phyloP scores from a whole-genome alignment of 2,888 invertebrate genomes.

The Urechis unicinctus region DNA sequence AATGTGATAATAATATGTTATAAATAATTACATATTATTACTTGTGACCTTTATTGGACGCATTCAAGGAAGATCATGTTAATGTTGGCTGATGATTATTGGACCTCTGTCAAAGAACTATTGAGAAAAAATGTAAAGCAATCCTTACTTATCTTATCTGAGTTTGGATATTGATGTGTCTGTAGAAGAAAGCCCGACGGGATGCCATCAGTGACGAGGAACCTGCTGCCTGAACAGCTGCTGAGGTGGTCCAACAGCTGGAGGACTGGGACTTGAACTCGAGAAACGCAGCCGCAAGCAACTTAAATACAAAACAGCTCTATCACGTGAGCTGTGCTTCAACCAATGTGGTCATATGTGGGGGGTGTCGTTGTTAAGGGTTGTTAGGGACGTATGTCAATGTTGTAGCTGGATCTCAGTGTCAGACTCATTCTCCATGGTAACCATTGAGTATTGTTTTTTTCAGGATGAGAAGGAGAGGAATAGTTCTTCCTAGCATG shows the following conservation, averaged over 20 bases:
- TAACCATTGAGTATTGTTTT: neutral
- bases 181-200: neutral
- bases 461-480: slow-evolving; percentile 25
- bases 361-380: no score
- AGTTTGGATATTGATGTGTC: neutral
- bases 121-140: no score
- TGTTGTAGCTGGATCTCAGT: neutral
- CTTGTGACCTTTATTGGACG: no score
- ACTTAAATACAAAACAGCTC: slow-evolving; percentile 24
- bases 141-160: no score
- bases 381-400: no score
- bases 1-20: no score
- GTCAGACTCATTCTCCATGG: neutral
- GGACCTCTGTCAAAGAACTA: no score
- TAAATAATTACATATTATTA: no score
- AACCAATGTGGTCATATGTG: no score
- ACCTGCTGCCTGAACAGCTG: neutral
- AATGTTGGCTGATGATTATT: no score
- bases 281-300: slow-evolving; percentile 25
- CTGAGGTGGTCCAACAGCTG: slow-evolving; percentile 4
- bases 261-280: slow-evolving; percentile 15
- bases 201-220: neutral
- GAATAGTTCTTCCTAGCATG: slow-evolving; percentile 14
- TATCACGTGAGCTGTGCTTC: slow-evolving; percentile 14
- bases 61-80: no score